These are phyloP conservation scores for Aphrophora alni DNA, from an alignment of 2,888 invertebrate species.

Conservation along the genomic window DNA sequence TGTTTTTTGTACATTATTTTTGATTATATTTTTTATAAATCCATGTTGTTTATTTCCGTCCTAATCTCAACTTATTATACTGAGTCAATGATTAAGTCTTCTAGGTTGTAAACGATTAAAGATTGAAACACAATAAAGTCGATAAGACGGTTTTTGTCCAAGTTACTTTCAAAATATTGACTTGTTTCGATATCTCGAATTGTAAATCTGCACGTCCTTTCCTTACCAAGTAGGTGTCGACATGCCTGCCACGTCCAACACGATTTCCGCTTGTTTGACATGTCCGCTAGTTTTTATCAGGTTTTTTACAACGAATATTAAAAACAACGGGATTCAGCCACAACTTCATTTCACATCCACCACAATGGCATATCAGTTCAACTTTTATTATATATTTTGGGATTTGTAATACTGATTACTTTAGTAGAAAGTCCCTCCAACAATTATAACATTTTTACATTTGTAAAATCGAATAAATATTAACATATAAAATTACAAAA, in stretches of 20 bases:
- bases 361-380: too few species aligned
- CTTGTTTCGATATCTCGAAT: background rate
- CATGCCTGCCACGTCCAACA: background rate
- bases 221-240: background rate
- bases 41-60: too few species aligned
- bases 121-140: background rate
- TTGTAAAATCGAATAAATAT: too few species aligned
- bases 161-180: background rate
- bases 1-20: too few species aligned
- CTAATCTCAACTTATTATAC: too few species aligned
- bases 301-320: background rate
- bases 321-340: background rate
- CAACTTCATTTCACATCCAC: too few species aligned
- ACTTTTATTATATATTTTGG: too few species aligned
- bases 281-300: background rate
- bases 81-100: background rate
- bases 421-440: too few species aligned
- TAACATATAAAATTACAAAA: too few species aligned
- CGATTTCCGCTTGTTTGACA: background rate
- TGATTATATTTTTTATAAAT: too few species aligned
- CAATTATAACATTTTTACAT: too few species aligned
- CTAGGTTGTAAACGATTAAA: background rate
- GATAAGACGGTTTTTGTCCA: background rate
- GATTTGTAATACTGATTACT: too few species aligned
- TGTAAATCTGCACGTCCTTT: background rate